These are phyloP conservation scores for Thermophis baileyi DNA, from an alignment of 2,113 vertebrate species.

Conservation along the genomic window DNA sequence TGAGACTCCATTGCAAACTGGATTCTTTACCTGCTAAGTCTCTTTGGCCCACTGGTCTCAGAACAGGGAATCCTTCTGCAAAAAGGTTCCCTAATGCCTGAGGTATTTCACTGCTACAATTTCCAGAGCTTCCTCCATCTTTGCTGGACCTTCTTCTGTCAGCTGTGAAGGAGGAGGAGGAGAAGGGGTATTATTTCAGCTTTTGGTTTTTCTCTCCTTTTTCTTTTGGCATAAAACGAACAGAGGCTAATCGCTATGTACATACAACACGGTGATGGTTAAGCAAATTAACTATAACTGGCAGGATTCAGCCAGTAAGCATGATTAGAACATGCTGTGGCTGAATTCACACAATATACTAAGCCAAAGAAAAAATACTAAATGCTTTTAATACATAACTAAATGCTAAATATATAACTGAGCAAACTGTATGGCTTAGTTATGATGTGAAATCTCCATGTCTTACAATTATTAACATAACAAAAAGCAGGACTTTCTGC, in stretches of 20 bases:
- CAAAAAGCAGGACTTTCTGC: conserved; percentile 45
- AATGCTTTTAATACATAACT: background rate
- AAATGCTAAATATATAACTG: background rate
- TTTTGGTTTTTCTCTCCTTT: background rate
- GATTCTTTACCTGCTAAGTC: conserved; percentile 76
- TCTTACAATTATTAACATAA: background rate
- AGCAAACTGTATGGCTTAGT: background rate
- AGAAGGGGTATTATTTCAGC: background rate
- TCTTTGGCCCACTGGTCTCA: conserved; percentile 85
- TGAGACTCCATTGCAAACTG: rapidly evolving
- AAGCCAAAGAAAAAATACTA: background rate
- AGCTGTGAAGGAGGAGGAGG: conserved; percentile 62
- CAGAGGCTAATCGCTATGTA: background rate
- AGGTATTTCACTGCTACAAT: conserved; percentile 61
- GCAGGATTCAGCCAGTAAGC: background rate
- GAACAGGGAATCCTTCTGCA: conserved; percentile 89
- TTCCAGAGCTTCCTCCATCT: conserved; percentile 64
- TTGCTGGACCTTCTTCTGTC: conserved; percentile 65
- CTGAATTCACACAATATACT: background rate
- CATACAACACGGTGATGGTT: background rate
- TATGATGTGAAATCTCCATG: background rate
- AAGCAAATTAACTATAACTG: background rate
- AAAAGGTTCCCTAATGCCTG: conserved; percentile 85
- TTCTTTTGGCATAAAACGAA: background rate
- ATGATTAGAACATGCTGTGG: background rate